Evolutionary conservation across 53 echinoderm and acorn worm species (phyloP).

Genomic region (Echinometra lucunter): DNA sequence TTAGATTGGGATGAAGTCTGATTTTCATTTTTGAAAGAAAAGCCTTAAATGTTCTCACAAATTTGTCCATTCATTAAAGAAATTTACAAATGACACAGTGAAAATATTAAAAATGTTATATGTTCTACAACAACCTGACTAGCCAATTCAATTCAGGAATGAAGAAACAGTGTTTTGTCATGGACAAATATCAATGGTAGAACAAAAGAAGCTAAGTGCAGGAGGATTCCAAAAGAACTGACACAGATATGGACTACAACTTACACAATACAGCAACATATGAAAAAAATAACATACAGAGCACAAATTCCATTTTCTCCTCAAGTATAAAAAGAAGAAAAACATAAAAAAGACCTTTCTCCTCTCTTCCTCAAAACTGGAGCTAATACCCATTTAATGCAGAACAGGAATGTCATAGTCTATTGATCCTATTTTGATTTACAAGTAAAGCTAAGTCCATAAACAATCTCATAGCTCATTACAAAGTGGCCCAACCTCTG

Average conservation of each 20-base stretch:
- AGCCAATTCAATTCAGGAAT: no score
- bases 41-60: no score
- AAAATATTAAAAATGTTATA: no score
- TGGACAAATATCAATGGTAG: not conserved
- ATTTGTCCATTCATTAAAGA: no score
- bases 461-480: slow-evolving; percentile 7
- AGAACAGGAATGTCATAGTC: slow-evolving; percentile 27
- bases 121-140: no score
- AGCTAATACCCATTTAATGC: slow-evolving; percentile 15
- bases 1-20: no score
- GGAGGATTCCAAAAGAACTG: not conserved
- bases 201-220: not conserved
- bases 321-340: not conserved
- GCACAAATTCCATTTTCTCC: not conserved
- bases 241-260: not conserved
- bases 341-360: not conserved
- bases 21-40: no score
- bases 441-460: not conserved
- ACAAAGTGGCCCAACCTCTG: slow-evolving; percentile 17
- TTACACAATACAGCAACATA: not conserved
- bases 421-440: slow-evolving; percentile 14
- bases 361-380: not conserved
- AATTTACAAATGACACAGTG: no score
- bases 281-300: not conserved
- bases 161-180: no score